A percentile compares a stretch with the other conserved stretches of the same genome.
Evolutionary conservation across 2,113 vertebrate species (phyloP).

Genomic region (Cryptomyrus ogoouensis): DNA sequence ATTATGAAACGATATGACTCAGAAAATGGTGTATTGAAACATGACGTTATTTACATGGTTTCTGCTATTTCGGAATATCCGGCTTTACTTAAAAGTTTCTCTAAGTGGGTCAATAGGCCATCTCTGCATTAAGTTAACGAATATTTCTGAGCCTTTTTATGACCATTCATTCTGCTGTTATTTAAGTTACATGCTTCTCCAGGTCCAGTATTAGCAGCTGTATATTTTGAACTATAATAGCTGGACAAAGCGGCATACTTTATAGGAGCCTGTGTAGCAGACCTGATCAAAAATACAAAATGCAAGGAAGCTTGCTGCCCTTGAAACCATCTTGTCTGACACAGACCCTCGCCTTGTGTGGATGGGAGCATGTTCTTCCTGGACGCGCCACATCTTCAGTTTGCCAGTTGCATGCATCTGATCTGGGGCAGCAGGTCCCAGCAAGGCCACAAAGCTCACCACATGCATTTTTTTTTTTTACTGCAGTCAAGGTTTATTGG

Average conservation of each 20-base stretch:
- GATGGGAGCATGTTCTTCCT: neutral
- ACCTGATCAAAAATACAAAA: neutral
- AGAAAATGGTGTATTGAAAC: neutral
- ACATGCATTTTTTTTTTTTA: slow-evolving; percentile 43
- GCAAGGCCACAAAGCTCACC: neutral
- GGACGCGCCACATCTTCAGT: neutral
- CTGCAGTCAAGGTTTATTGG: slow-evolving; percentile 55
- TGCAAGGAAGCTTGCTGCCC: neutral
- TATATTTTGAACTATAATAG: neutral
- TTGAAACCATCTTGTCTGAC: neutral
- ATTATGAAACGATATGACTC: neutral
- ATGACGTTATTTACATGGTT: neutral
- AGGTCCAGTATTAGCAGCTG: neutral
- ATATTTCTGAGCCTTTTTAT: neutral
- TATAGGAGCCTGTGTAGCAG: neutral
- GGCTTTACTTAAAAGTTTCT: neutral
- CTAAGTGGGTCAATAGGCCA: slow-evolving; percentile 16
- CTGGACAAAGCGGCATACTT: neutral
- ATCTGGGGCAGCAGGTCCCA: neutral
- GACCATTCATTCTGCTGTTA: neutral
- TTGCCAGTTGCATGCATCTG: neutral
- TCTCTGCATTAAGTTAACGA: neutral
- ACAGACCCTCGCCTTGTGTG: neutral
- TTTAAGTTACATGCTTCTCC: neutral
- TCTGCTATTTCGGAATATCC: neutral